A percentile compares a stretch with the other conserved stretches of the same genome.
Evolutionary conservation across 2,888 invertebrate genomes (phyloP).

Genomic region (Metacarcinus magister): DNA sequence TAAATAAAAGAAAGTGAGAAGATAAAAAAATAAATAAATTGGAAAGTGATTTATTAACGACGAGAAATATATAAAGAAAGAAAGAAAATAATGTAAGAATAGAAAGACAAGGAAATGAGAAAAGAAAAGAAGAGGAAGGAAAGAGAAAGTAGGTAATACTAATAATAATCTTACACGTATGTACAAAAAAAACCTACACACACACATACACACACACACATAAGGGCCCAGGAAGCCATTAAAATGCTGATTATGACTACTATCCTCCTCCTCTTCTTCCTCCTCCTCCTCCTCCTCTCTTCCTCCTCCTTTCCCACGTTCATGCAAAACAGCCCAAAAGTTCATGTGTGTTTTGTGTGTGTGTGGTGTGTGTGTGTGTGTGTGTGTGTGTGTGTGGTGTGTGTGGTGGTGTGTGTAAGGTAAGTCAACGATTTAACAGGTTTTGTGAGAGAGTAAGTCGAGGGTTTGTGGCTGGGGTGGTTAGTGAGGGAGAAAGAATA

Average conservation of each 20-base stretch:
- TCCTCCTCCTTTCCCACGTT: neutral
- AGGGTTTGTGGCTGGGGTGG: no score
- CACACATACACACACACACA: constrained; percentile 40
- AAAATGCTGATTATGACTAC: neutral
- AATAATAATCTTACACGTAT: neutral
- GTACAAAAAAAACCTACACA: neutral
- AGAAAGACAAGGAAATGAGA: neutral
- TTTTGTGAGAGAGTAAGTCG: no score
- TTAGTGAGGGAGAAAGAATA: no score
- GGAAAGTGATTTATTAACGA: no score
- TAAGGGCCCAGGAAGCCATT: neutral
- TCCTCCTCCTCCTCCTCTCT: neutral
- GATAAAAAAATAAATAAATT: neutral
- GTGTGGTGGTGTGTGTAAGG: no score
- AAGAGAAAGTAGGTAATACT: neutral
- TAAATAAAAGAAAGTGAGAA: neutral
- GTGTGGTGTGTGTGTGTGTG: no score
- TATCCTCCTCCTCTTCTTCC: neutral
- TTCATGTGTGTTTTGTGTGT: no score
- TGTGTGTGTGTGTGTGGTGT: no score
- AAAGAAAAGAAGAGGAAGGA: neutral
- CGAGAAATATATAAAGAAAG: neutral
- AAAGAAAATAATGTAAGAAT: neutral
- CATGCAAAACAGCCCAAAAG: no score
- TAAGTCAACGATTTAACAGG: no score